Conservation (phyloP, 1,140 invertebrate genomes). For the Atta cephalotes region DNA sequence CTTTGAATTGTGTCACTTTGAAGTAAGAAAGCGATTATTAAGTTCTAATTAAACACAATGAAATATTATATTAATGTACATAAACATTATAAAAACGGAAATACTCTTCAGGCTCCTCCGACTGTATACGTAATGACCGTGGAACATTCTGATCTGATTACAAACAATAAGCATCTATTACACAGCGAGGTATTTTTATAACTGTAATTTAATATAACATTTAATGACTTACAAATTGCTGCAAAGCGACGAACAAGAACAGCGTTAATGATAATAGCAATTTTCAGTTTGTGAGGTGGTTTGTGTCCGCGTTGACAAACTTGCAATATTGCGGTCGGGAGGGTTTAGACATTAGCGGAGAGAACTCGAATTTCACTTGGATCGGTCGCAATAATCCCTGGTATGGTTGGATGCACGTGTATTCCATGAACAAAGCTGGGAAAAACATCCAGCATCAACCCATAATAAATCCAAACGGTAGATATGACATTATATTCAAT, state of each 20-base stretch:
- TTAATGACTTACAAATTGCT: not conserved
- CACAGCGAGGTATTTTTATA: constrained; percentile 71
- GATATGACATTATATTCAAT: not conserved
- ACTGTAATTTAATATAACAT: not conserved
- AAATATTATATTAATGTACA: not conserved
- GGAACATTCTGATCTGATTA: constrained; percentile 67
- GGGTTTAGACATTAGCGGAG: constrained; percentile 73
- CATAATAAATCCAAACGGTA: constrained; percentile 71
- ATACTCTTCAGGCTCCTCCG: constrained; percentile 37
- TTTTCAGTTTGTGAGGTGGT: constrained; percentile 76
- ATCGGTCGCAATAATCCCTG: constrained; percentile 65
- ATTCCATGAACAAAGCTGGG: constrained; percentile 77
- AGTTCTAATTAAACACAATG: too few species aligned
- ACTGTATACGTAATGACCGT: constrained; percentile 32
- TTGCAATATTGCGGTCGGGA: constrained; percentile 73
- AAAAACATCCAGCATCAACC: constrained; percentile 68
- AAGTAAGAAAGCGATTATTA: too few species aligned
- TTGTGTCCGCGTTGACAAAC: constrained; percentile 74
- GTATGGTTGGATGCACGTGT: constrained; percentile 78
- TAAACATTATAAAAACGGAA: not conserved
- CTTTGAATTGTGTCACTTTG: too few species aligned
- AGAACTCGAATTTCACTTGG: constrained; percentile 72
- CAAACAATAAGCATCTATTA: constrained; percentile 73
- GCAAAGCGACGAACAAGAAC: not conserved
- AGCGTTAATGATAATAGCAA: constrained; percentile 28